Base-by-base conservation (phyloP, 2,888 invertebrate genomes). In the Melipona bicolor region DNA sequence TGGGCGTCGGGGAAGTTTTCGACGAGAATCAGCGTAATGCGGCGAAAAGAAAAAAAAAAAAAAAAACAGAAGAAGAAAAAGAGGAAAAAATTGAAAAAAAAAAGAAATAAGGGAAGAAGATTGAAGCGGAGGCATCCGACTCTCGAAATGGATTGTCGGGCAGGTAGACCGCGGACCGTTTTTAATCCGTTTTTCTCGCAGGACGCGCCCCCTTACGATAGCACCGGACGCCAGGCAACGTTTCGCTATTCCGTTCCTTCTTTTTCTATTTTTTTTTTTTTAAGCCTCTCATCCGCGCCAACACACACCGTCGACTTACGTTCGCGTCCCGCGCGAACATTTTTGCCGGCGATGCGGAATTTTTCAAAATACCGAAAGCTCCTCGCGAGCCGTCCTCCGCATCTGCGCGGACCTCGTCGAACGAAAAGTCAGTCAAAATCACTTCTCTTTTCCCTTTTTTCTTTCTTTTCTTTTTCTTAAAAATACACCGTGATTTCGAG, bases 1-100 rank as follows among this genome's bases (percentile, higher is more conserved):
- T 83, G 36, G 56, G 54, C 61, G 62, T 74, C 36, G 69, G 56
- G 73, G 24, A 86, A 83, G 77, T 73, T 73, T 73, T 73, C 81
- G 32, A 52, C 64, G 15, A 9, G 62, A 36, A 64, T 73, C 62
- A 64, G 21, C 43, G 73, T 73, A 64, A 73, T 64, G 36, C 62
- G 19, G 36, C 11, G 73, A 32, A 52, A 21, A 56, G 64, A 52
- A 62, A 61, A 32, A 32, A 15, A 5, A 21, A 56, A 73, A 52
- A 62, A 61, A 32, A 32, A 15, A 5, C 11, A 43, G 11, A 43
- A 52, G 52, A 52, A 73, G 50, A 32, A 32, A 24, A 15, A 21
- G 36, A 9, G 9, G 9, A 43, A 43, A 43, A 43, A 43, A 15
- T 17, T 19, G 11, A 21, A 21, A 11, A 56, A 11, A 56, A 11